Percentiles rank a stretch among this genome's conserved stretches.
These are phyloP conservation scores for Caenorhabditis afra DNA, from an alignment of 2,888 invertebrate genomes.

Conservation along the genomic window DNA sequence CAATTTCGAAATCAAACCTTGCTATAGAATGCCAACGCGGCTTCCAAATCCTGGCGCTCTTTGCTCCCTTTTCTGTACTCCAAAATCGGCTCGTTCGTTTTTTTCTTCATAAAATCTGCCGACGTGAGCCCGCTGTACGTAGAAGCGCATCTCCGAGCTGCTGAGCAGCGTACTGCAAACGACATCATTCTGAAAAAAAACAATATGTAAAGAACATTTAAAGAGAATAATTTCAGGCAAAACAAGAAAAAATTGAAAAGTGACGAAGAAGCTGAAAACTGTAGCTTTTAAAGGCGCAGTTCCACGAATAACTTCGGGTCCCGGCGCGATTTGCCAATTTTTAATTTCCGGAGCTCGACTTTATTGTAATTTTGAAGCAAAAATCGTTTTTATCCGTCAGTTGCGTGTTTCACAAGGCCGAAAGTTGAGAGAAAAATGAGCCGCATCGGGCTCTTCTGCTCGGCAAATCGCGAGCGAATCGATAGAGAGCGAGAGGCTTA, in stretches of 20 bases:
- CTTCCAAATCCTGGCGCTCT: slow-evolving; percentile 85
- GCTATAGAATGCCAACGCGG: slow-evolving; percentile 60
- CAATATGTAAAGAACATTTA: no score
- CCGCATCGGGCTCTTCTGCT: slow-evolving; percentile 15
- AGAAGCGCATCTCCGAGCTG: slow-evolving; percentile 33
- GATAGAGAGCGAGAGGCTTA: slow-evolving; percentile 24
- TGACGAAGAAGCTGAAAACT: not conserved
- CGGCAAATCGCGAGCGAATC: slow-evolving; percentile 7
- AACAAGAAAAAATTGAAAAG: slow-evolving; percentile 9
- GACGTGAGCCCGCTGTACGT: slow-evolving; percentile 79
- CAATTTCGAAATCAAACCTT: slow-evolving; percentile 32
- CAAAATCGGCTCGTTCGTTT: slow-evolving; percentile 82
- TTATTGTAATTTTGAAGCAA: no score
- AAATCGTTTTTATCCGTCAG: no score
- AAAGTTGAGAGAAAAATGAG: slow-evolving; percentile 34
- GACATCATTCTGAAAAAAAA: slow-evolving; percentile 46
- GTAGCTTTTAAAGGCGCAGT: slow-evolving; percentile 1
- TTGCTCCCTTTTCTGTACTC: slow-evolving; percentile 89
- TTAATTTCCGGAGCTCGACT: no score
- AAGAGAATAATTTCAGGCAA: not conserved
- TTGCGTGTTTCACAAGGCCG: no score
- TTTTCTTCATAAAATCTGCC: slow-evolving; percentile 80
- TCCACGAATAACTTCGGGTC: not conserved
- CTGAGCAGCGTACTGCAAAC: slow-evolving; percentile 13
- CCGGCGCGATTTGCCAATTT: no score